Percentiles rank a stretch among this genome's conserved stretches.
These are phyloP conservation scores for Vulpes lagopus DNA, from an alignment of 2,113 vertebrate genomes.

Conservation along the genomic window DNA sequence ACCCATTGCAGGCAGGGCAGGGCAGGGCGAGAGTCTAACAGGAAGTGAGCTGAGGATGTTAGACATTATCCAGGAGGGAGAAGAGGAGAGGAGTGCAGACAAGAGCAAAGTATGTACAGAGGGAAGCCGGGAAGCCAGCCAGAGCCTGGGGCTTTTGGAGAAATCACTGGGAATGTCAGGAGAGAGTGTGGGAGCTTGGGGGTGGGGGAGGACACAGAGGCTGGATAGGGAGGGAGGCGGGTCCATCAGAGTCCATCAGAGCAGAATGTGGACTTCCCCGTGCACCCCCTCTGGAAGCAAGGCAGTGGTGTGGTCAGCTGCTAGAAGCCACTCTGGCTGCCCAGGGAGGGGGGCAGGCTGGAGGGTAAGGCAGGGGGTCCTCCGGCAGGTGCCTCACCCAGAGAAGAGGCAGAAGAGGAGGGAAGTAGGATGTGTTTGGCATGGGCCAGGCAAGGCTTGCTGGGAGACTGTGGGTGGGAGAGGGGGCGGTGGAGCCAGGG, in stretches of 20 bases:
- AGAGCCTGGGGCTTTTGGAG: not conserved
- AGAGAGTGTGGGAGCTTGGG: not conserved
- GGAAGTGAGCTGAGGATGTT: not conserved
- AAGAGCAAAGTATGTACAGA: not conserved
- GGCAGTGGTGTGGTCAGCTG: too few relatives aligned
- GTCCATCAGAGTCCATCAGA: not conserved
- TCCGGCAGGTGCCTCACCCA: not conserved
- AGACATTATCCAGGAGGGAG: not conserved
- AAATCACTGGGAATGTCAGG: not conserved
- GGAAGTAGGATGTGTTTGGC: not conserved
- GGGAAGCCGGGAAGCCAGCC: not conserved
- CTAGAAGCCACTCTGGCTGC: not conserved
- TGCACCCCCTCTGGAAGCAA: not conserved
- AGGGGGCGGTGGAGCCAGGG: not conserved
- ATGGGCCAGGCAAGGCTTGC: not conserved
- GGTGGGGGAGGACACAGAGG: not conserved
- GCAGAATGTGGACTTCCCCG: not conserved
- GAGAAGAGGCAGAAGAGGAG: not conserved
- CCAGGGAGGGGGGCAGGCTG: fast-evolving
- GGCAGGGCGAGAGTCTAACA: not conserved
- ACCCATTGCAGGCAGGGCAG: not conserved
- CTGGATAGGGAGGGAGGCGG: not conserved
- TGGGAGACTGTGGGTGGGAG: not conserved
- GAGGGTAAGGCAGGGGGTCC: not conserved
- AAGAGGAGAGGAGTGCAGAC: not conserved